These are phyloP conservation scores for Hippolais icterina DNA, from an alignment of 2,113 vertebrate genomes.

Conservation along the genomic window DNA sequence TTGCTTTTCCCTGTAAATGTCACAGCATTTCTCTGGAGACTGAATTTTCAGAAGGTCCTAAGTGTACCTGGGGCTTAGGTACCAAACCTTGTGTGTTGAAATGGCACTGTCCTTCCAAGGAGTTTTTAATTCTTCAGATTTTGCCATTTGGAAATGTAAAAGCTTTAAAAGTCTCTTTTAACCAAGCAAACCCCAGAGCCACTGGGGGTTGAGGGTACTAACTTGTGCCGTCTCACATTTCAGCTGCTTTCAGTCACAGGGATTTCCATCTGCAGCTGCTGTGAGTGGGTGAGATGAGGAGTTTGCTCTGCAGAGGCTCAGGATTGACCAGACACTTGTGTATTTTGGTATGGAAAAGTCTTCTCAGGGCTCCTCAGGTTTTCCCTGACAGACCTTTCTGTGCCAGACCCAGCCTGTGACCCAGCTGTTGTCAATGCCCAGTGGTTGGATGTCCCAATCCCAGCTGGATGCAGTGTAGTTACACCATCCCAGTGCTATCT, in stretches of 20 bases:
- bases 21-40: background rate
- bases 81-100: rapidly evolving
- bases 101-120: background rate
- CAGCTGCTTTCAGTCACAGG: background rate
- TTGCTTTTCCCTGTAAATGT: background rate
- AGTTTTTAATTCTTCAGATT: background rate
- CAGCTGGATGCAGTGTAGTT: background rate
- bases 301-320: background rate
- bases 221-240: background rate
- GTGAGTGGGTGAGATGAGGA: background rate
- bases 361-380: background rate
- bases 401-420: background rate
- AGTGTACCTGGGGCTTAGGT: background rate
- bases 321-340: background rate
- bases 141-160: background rate
- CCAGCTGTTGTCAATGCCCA: background rate
- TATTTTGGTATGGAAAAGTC: background rate
- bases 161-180: background rate
- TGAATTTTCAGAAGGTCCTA: background rate
- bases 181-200: background rate
- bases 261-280: background rate
- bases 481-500: background rate
- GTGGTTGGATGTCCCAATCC: background rate
- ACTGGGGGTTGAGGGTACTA: background rate
- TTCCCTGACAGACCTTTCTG: background rate